phyloP scores from a whole-genome alignment of 2,797 vertebrate species.

The Microctenopoma lineatum region DNA sequence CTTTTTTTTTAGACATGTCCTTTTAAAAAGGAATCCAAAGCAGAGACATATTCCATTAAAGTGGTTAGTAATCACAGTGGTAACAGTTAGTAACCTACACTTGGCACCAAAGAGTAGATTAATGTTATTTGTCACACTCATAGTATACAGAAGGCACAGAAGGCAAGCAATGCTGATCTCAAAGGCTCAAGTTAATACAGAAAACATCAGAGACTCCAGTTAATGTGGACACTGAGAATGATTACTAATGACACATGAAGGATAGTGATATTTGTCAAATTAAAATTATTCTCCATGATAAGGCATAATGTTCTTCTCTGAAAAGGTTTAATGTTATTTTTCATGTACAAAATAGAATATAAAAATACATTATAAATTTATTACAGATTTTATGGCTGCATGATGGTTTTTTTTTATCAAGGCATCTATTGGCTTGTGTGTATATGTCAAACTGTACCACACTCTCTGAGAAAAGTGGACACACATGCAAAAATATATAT shows the following conservation, averaged over 20 bases:
- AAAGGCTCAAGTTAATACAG: constrained; percentile 74
- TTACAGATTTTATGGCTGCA: constrained; percentile 82
- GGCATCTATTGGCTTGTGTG: constrained; percentile 72
- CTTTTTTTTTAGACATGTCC: constrained; percentile 70
- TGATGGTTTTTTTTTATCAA: constrained; percentile 61
- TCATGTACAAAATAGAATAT: constrained; percentile 87
- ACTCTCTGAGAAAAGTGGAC: constrained; percentile 74
- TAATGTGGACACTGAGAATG: constrained; percentile 58
- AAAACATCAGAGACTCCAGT: constrained; percentile 68
- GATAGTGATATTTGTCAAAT: constrained; percentile 54
- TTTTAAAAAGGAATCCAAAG: constrained; percentile 73
- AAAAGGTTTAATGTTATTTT: constrained; percentile 87
- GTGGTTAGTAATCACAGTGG: constrained; percentile 84
- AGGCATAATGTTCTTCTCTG: constrained; percentile 82
- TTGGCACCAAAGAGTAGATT: constrained; percentile 80
- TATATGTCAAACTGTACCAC: constrained; percentile 52
- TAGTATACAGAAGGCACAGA: constrained; percentile 81
- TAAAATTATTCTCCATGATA: constrained; percentile 75
- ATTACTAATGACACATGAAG: constrained; percentile 47
- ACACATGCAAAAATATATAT: constrained; percentile 63
- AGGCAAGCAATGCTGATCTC: constrained; percentile 79
- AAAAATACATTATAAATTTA: constrained; percentile 88
- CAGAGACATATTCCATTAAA: constrained; percentile 83
- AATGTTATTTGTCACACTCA: constrained; percentile 80
- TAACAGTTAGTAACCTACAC: constrained; percentile 84